Evolutionary conservation across 1,140 invertebrate genomes (phyloP).

Genomic region (Linepithema humile): DNA sequence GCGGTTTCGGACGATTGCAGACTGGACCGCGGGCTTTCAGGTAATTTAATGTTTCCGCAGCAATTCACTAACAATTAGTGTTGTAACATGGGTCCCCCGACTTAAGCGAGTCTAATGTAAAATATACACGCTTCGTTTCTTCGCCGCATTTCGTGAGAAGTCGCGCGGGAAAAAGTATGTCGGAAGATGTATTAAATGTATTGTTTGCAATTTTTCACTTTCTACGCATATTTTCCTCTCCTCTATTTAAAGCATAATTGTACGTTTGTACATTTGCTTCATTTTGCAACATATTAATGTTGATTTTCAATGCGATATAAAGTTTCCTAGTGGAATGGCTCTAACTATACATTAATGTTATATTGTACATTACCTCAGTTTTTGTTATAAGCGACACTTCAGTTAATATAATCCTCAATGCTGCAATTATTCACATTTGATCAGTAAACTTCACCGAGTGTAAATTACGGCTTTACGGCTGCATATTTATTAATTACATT

Average conservation of each 20-base stretch:
- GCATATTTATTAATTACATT: slow-evolving; percentile 13
- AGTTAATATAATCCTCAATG: background rate
- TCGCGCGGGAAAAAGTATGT: background rate
- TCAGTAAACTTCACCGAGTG: background rate
- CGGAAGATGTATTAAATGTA: background rate
- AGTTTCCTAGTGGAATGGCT: background rate
- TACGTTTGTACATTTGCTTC: background rate
- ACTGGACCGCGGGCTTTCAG: slow-evolving; percentile 40
- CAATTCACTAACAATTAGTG: slow-evolving; percentile 68
- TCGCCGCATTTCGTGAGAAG: background rate
- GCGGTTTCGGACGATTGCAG: slow-evolving; percentile 67
- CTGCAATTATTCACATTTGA: background rate
- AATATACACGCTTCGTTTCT: background rate
- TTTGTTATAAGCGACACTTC: background rate
- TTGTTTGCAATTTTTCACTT: background rate
- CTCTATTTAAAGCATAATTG: background rate
- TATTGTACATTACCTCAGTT: background rate
- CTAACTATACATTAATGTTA: too few relatives aligned
- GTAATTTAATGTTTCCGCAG: slow-evolving; percentile 69
- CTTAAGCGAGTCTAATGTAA: slow-evolving; percentile 39
- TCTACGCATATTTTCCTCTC: background rate
- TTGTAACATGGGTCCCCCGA: slow-evolving; percentile 15
- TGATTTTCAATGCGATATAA: too few relatives aligned
- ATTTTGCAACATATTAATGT: background rate
- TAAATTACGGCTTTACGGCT: slow-evolving; percentile 18